A percentile compares a stretch with the other conserved stretches of the same genome.
Evolutionary conservation across 1,140 invertebrate genomes (phyloP).

Genomic region (Samia ricini): DNA sequence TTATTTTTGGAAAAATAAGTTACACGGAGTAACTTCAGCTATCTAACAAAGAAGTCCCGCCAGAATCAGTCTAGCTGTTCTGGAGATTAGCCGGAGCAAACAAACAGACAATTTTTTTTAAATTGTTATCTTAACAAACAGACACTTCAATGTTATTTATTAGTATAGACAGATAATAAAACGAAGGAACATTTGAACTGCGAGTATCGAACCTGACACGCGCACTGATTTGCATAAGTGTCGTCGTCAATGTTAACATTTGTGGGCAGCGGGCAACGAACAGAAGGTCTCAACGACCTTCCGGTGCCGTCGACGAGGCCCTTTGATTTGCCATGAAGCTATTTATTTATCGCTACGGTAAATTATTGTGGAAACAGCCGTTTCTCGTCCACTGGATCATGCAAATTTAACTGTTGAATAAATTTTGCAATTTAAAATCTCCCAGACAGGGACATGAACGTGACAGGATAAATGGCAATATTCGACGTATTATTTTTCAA

Average conservation of each 20-base stretch:
- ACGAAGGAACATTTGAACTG: constrained; percentile 4
- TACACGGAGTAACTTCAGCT: no score
- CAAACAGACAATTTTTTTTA: no score
- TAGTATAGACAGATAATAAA: no score
- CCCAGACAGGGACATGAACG: neutral
- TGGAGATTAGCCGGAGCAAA: no score
- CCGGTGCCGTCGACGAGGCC: constrained; percentile 45
- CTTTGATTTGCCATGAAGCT: constrained; percentile 57
- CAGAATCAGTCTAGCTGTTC: no score
- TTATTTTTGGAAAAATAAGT: no score
- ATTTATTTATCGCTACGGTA: constrained; percentile 21
- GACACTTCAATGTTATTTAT: no score
- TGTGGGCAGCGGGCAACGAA: constrained; percentile 39
- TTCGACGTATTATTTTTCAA: neutral
- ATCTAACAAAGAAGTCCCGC: no score
- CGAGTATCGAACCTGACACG: constrained; percentile 18
- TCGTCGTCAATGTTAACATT: constrained; percentile 52
- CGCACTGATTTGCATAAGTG: constrained; percentile 62
- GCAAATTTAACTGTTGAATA: constrained; percentile 18
- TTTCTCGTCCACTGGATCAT: constrained; percentile 10
- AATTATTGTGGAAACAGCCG: constrained; percentile 21
- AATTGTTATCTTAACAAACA: no score
- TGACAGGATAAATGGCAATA: constrained; percentile 4
- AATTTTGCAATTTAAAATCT: constrained; percentile 22
- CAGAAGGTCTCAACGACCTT: constrained; percentile 61